Evolutionary conservation across 1,140 invertebrate species (phyloP).

Genomic region (Teleopsis dalmanni): DNA sequence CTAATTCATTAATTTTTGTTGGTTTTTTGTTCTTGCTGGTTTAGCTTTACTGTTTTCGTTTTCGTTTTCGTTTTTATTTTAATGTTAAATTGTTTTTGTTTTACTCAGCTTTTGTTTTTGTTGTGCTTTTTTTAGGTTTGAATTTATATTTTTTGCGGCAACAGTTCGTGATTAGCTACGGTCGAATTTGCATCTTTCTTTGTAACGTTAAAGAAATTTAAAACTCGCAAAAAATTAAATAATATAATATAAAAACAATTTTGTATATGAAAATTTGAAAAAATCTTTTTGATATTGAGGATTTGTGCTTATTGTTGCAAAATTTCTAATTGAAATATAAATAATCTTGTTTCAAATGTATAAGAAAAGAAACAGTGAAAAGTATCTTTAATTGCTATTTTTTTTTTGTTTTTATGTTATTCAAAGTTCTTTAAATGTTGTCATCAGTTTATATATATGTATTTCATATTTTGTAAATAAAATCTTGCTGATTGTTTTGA

Average conservation of each 20-base stretch:
- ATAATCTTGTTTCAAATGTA: not conserved
- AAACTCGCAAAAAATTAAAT: not conserved
- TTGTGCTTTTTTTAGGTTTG: not conserved
- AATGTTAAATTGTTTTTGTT: not conserved
- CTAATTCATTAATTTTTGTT: slow-evolving; percentile 36
- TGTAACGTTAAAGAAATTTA: not conserved
- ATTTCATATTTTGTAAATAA: too few relatives aligned
- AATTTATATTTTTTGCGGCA: slow-evolving; percentile 12
- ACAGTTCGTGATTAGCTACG: slow-evolving; percentile 15
- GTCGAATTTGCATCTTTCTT: slow-evolving; percentile 10
- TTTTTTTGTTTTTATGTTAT: not conserved
- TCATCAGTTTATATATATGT: too few relatives aligned
- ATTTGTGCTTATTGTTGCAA: not conserved
- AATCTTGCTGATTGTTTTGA: too few relatives aligned
- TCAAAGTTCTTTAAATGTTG: too few relatives aligned
- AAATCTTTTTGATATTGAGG: not conserved
- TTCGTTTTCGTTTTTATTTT: slow-evolving; percentile 2
- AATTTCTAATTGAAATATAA: not conserved
- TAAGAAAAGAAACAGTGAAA: not conserved
- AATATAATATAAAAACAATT: not conserved
- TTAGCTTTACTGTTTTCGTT: slow-evolving; percentile 8
- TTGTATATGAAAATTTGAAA: not conserved
- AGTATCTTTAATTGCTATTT: not conserved
- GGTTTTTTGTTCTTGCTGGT: slow-evolving; percentile 5
- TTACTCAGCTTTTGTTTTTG: not conserved